These are phyloP conservation scores for Cryptotis parvus DNA, from an alignment of 2,113 vertebrate species.

Conservation along the genomic window DNA sequence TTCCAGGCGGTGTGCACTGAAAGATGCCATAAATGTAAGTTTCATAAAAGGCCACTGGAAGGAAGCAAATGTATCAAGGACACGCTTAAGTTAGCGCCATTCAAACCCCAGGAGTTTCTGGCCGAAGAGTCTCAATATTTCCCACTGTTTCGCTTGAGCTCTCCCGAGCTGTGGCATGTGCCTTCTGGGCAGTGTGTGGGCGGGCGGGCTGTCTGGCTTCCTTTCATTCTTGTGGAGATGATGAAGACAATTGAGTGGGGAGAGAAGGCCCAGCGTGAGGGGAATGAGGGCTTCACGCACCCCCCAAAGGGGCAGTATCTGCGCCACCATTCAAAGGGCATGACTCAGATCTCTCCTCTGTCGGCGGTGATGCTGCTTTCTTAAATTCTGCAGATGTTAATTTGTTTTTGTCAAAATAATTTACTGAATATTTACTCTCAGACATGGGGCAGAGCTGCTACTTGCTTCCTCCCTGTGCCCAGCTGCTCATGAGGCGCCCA, in stretches of 20 bases:
- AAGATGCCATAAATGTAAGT: constrained; percentile 41
- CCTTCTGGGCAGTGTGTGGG: neutral
- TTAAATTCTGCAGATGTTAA: neutral
- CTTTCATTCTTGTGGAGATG: neutral
- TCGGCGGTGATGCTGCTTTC: constrained; percentile 72
- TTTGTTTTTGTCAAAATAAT: constrained; percentile 72
- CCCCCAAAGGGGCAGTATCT: neutral
- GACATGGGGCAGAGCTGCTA: no score
- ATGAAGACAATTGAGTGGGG: constrained; percentile 16
- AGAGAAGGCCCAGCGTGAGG: neutral
- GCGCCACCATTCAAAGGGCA: neutral
- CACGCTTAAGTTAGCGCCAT: constrained; percentile 37
- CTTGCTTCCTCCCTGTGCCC: no score
- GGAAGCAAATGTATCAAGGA: constrained; percentile 31
- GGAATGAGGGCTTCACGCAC: neutral
- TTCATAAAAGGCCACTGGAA: constrained; percentile 48
- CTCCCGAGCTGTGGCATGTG: neutral
- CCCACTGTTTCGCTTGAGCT: constrained; percentile 54
- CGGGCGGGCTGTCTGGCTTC: neutral
- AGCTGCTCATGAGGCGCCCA: no score
- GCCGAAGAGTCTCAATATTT: constrained; percentile 26
- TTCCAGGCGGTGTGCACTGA: neutral
- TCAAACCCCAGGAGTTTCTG: constrained; percentile 38
- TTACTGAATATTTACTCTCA: no score
- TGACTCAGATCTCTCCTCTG: constrained; percentile 38